Evolutionary conservation across 2,797 vertebrate genomes (phyloP), one percentile per base, ranked within the genome.

Genomic region (Miichthys miiuy): DNA sequence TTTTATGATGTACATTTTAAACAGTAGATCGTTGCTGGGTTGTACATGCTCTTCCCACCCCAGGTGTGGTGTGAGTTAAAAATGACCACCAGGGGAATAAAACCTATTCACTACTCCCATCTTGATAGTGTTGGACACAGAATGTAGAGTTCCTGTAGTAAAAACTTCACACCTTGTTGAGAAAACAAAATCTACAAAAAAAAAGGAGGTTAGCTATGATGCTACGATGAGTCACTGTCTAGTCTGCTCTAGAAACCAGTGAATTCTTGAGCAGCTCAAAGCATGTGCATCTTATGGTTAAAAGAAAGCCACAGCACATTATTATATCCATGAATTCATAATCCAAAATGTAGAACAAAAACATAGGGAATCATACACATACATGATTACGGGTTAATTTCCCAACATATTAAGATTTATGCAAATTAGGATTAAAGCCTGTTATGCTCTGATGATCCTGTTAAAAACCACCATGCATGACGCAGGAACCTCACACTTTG

Each of bases 61-160:
- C 11, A 34, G 82, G 67, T 79, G 82, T 57, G 72, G 51, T 77
- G 80, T 60, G 70, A 74, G 56, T 76, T 83, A 75, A 71, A 79
- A 83, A 91, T 77, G 44, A 72, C 71, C 77, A 70, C 55, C 78
- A 14, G 54, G 81, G 83, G 85, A 87, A 83, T 86, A 68, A 66
- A 82, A 30, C 42, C 69, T 8, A 63, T 68, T 82, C 79, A 79
- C 44, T 64, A 9, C 66, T 79, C 76, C 84, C 81, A 88, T 86
- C 83, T 88, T 82, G 87, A 87, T 75, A 47, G 66, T 27, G 72
- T 80, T 90, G 78, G 84, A 90, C 81, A 87, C 86, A 84, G 73
- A 71, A 48, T 81, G 83, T 47, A 34, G 58, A 81, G 71, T 76
- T 87, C 72, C 73, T 80, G 68, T 50, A 18, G 75, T 82, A 75